Percentiles rank a stretch among this genome's conserved stretches.
Conservation (phyloP, 2,113 vertebrate species). For the Toxotes chatareus region DNA sequence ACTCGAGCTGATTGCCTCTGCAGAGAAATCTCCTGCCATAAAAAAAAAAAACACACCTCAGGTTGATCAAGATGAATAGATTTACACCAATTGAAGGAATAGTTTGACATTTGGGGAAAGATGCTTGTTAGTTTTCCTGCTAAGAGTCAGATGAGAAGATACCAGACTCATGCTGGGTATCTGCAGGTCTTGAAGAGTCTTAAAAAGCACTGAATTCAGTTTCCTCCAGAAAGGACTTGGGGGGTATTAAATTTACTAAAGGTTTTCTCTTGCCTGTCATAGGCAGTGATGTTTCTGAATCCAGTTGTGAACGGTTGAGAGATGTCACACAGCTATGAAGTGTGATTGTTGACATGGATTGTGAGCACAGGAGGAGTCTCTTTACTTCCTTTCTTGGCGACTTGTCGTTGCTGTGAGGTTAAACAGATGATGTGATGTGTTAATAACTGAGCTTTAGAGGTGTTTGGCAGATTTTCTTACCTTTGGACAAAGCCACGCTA, state of each 20-base stretch:
- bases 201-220: too few species aligned
- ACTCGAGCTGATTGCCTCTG: constrained; percentile 61
- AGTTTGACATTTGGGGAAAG: constrained; percentile 34
- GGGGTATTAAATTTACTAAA: too few species aligned
- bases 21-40: constrained; percentile 59
- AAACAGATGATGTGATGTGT: too few species aligned
- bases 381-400: background rate
- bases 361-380: too few species aligned
- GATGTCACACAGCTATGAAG: too few species aligned
- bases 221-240: too few species aligned
- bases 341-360: too few species aligned
- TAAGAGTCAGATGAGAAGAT: background rate
- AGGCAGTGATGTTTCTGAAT: too few species aligned
- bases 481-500: background rate
- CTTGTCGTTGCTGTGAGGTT: background rate
- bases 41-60: constrained; percentile 69
- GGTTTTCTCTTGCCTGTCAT: too few species aligned
- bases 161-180: background rate
- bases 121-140: background rate
- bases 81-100: constrained; percentile 51
- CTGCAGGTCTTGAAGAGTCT: too few species aligned
- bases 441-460: background rate
- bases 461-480: background rate
- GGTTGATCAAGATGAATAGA: constrained; percentile 55
- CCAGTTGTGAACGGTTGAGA: too few species aligned